Evolutionary conservation across 2,888 invertebrate species (phyloP), one percentile per base, ranked within the genome.

Genomic region (Polylopha cassiicola): DNA sequence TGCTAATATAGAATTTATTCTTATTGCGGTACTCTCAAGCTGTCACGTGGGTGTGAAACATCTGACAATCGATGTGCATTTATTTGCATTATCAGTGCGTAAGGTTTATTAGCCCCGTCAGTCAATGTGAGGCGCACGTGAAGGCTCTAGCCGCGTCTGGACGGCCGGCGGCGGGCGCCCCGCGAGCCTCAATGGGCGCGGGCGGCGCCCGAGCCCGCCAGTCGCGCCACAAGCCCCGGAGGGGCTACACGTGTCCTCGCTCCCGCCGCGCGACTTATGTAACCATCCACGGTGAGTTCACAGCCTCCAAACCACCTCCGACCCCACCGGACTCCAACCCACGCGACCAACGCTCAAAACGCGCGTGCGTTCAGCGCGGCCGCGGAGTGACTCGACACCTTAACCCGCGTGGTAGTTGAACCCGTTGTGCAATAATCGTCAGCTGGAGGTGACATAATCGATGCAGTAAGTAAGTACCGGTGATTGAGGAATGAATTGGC

Each of bases 401-500:
- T 34, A 39, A 10, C 22, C 32, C 37, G 37, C 27, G 42, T 29
- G 20, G n/a, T 27, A 44, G 51, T 52, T 51, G 51, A 57, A 46
- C 46, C 54, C 64, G 57, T 64, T 61, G 75, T 76, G 75, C 66
- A 64, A 63, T 67, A 53, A 61, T 61, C 67, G 61, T 73, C 79
- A 80, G 77, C 79, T 80, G 79, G 79, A 69, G 66, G 78, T 78
- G 80, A 80, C 73, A 80, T 78, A 81, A 79, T 79, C 78, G 69
- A 80, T 75, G 78, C 80, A 81, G 80, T 78, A 78, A 81, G 80
- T 78, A 78, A 79, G 74, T 78, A 78, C 74, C 73, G 72, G 74
- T 76, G 70, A 62, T 58, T 57, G 67, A 63, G 65, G 65, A 71
- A 71, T 69, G 66, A 58, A 63, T 60, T 60, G 57, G 61, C 58